Evolutionary conservation across 2,888 invertebrate species (phyloP), one percentile per base, ranked within the genome.

Genomic region (Malacosoma neustria): DNA sequence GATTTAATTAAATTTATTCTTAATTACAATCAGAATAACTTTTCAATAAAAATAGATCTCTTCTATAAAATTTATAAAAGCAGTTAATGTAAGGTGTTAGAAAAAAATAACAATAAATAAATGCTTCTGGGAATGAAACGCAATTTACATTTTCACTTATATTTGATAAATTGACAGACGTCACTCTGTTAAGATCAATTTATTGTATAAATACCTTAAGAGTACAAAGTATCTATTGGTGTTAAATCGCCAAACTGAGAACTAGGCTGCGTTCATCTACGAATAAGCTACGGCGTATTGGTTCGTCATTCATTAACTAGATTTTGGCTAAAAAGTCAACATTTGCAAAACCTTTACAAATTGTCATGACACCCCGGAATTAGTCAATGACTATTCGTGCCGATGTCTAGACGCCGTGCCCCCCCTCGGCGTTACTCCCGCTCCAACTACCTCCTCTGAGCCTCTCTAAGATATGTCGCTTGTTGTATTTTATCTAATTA

Each of bases 21-120:
- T 68, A 70, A 69, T 72, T 72, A 67, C 61, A 66, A 65, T 61
- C 71, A 75, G 68, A 62, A 77, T 66, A 81, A 81, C 74, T 77
- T 82, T 72, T 79, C 82, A 82, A 81, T 84, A 84, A 84, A 85
- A 85, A 85, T 85, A 85, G 80, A 84, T 82, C 81, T 85, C 81
- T 85, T 72, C 84, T 85, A 84, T 84, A 84, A 84, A 85, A 85
- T 81, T 77, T 82, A 82, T 81, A 82, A 82, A 82, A 82, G 82
- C 81, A 61, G 72, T 71, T n/a, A 73, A 71, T 75, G 70, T 72
- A 69, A 63, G 51, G 54, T 65, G 9, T 22, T 22, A 68, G 65
- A 52, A 70, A 79, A n/a, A 84, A 80, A 72, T 61, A 82, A 82
- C 70, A 67, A 67, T 71, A 75, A 76, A 77, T 80, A 84, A 84